Evolutionary conservation across 1,140 invertebrate species (phyloP).

Genomic region (Phthorimaea operculella): DNA sequence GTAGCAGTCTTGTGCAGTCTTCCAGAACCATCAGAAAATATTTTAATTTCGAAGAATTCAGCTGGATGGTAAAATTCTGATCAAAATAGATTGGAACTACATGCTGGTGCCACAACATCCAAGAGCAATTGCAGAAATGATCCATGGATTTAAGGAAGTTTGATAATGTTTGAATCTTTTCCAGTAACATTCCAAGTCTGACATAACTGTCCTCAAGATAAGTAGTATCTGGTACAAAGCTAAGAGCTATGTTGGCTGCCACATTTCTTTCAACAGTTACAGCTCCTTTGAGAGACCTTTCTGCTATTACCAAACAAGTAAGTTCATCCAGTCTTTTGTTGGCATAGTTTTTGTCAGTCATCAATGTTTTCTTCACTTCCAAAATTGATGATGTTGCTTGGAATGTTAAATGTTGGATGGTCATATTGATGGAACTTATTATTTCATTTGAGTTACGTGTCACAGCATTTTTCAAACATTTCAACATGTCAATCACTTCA

Average conservation of each 20-base stretch:
- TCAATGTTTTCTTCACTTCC: constrained; percentile 61
- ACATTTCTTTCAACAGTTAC: constrained; percentile 74
- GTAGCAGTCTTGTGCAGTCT: constrained; percentile 66
- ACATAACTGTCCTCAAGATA: constrained; percentile 67
- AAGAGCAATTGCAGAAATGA: constrained; percentile 76
- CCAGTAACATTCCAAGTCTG: constrained; percentile 69
- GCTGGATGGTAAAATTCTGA: constrained; percentile 73
- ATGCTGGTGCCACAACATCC: constrained; percentile 86
- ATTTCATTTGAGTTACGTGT: constrained; percentile 71
- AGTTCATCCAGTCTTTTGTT: constrained; percentile 68
- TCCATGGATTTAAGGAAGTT: constrained; percentile 71
- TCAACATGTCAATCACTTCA: constrained; percentile 84
- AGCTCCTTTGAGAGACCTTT: constrained; percentile 77
- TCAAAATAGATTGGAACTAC: constrained; percentile 82
- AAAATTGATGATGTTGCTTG: constrained; percentile 71
- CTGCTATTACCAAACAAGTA: constrained; percentile 78
- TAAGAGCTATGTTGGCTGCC: constrained; percentile 75
- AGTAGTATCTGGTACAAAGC: constrained; percentile 70
- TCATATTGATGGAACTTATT: constrained; percentile 72
- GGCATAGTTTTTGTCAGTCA: constrained; percentile 62
- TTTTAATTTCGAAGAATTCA: constrained; percentile 73
- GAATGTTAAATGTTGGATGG: constrained; percentile 77
- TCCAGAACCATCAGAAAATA: constrained; percentile 74
- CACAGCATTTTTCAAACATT: constrained; percentile 77
- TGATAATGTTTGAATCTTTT: constrained; percentile 73